Percentiles rank a stretch among this genome's conserved stretches.
These are phyloP conservation scores for Berghia stephanieae DNA, from an alignment of 1,140 invertebrate species.

Conservation along the genomic window DNA sequence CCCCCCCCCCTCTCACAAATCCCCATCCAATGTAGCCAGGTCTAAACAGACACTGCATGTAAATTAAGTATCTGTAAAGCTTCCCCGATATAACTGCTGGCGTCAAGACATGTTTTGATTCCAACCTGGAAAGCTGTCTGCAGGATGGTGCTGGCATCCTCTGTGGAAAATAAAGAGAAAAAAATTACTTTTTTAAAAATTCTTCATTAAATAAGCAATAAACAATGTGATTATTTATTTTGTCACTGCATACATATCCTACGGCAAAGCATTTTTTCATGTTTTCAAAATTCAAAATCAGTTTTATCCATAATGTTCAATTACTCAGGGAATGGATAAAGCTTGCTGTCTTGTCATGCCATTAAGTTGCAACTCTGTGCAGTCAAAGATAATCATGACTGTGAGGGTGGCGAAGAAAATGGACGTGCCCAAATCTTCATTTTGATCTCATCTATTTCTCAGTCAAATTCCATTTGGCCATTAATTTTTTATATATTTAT, in stretches of 20 bases:
- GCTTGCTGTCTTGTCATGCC: neutral
- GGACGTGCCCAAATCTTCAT: no score
- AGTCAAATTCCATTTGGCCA: no score
- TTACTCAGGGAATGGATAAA: no score
- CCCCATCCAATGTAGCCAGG: no score
- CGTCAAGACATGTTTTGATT: slow-evolving; percentile 81
- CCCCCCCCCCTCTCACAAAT: no score
- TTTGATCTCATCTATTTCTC: no score
- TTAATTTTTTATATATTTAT: no score
- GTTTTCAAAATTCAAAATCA: no score
- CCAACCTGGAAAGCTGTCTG: slow-evolving; percentile 85
- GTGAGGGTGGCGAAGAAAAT: no score
- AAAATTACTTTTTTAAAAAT: slow-evolving; percentile 24
- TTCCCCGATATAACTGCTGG: slow-evolving; percentile 80
- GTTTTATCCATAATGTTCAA: no score
- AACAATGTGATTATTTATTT: neutral
- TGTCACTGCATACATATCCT: no score
- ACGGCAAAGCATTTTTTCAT: neutral
- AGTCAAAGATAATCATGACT: no score
- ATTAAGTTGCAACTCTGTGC: neutral
- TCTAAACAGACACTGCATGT: slow-evolving; percentile 69
- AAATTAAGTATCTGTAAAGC: slow-evolving; percentile 82
- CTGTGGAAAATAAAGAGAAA: slow-evolving; percentile 69
- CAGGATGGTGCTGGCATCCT: slow-evolving; percentile 81
- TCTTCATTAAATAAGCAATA: neutral